These are phyloP conservation scores for Cavia aperea DNA, from an alignment of 2,113 vertebrate species.

Conservation along the genomic window DNA sequence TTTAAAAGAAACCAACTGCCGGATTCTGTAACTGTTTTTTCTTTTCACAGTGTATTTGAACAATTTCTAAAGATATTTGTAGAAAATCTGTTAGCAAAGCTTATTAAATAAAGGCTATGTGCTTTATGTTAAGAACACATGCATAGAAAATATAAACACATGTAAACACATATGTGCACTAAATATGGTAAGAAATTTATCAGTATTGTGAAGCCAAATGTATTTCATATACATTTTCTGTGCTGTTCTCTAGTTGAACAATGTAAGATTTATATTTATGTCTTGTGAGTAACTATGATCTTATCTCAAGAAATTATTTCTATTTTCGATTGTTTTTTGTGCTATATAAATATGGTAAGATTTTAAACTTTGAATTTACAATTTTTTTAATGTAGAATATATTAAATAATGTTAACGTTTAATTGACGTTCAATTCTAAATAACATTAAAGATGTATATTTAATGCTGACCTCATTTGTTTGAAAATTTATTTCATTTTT, in stretches of 20 bases:
- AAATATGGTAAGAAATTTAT: neutral
- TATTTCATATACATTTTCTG: neutral
- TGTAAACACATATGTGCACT: neutral
- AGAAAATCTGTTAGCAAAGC: neutral
- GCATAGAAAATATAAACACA: neutral
- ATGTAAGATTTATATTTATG: neutral
- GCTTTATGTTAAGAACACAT: neutral
- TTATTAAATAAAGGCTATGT: neutral
- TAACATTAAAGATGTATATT: neutral
- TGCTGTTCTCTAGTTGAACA: neutral
- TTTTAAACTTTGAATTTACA: neutral
- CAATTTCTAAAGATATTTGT: neutral
- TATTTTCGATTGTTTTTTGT: neutral
- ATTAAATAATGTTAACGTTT: neutral
- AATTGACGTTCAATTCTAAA: neutral
- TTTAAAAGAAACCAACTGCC: neutral
- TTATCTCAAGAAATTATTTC: neutral
- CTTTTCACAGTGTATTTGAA: neutral
- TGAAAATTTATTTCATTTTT: neutral
- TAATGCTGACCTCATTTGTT: neutral
- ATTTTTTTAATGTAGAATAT: neutral
- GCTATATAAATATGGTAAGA: neutral
- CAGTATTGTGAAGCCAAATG: neutral
- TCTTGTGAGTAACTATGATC: neutral
- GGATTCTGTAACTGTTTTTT: neutral